phyloP scores from a whole-genome alignment of 2,797 vertebrate species.

The Champsocephalus esox region DNA sequence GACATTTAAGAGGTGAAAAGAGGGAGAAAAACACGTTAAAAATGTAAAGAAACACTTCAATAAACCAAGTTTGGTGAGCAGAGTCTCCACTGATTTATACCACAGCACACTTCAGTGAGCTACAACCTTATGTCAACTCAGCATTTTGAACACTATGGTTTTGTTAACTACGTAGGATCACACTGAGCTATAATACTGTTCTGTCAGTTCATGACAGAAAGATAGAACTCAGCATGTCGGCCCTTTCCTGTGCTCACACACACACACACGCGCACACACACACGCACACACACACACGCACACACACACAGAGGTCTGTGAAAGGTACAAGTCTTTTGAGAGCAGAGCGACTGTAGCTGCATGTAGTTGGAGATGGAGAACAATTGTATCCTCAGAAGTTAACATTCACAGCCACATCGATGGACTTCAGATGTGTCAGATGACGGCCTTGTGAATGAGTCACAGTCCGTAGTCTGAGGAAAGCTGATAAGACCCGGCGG shows the following conservation, averaged over 20 bases:
- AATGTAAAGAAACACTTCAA: conserved; percentile 15
- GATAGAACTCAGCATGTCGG: conserved; percentile 21
- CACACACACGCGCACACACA: neutral
- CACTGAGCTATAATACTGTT: conserved; percentile 22
- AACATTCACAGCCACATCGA: conserved; percentile 65
- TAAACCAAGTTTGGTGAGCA: conserved; percentile 27
- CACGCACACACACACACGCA: neutral
- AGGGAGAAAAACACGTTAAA: conserved; percentile 3
- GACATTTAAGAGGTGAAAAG: conserved; percentile 9
- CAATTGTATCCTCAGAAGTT: conserved; percentile 56
- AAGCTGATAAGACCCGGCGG: conserved; percentile 75
- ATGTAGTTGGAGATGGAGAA: conserved; percentile 40
- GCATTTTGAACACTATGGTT: conserved; percentile 30
- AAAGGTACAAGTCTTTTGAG: conserved; percentile 48
- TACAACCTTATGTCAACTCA: conserved; percentile 41
- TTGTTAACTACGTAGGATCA: conserved; percentile 31
- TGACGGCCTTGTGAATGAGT: conserved; percentile 60
- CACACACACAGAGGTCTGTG: conserved; percentile 5
- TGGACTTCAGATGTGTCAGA: conserved; percentile 68
- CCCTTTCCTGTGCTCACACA: conserved; percentile 6
- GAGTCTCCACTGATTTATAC: conserved; percentile 22
- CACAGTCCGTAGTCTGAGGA: conserved; percentile 69
- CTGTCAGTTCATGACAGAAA: conserved; percentile 23
- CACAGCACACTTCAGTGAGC: conserved; percentile 22
- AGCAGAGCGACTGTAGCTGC: conserved; percentile 10